phyloP scores from a whole-genome alignment of 1,140 invertebrate genomes.

The Heliconius congener region DNA sequence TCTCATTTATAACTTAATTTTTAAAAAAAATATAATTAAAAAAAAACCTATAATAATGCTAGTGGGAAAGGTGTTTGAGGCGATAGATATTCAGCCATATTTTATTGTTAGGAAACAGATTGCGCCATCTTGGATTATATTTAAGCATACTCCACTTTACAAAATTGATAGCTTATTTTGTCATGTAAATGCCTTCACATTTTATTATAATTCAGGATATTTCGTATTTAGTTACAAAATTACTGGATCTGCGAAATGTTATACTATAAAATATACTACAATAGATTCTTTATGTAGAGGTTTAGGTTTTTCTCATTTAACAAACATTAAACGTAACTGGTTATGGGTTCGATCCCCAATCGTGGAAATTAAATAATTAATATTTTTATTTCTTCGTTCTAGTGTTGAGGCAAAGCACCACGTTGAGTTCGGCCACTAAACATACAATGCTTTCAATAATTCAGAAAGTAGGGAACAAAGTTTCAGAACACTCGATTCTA shows the following conservation, averaged over 20 bases:
- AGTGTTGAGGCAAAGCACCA: too few relatives aligned
- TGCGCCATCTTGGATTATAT: constrained; percentile 40
- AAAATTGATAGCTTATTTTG: constrained; percentile 47
- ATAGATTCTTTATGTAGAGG: not conserved
- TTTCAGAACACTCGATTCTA: too few relatives aligned
- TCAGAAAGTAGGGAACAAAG: too few relatives aligned
- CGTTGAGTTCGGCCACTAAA: too few relatives aligned
- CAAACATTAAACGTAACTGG: too few relatives aligned
- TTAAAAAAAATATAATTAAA: not conserved
- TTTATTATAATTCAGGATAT: constrained; percentile 17
- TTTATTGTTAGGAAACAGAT: constrained; percentile 46
- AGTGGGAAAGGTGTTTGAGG: constrained; percentile 29
- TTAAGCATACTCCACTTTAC: constrained; percentile 39
- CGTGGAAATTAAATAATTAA: too few relatives aligned
- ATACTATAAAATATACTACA: not conserved
- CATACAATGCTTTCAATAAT: too few relatives aligned
- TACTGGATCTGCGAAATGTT: not conserved
- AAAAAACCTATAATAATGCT: not conserved
- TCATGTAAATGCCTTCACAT: constrained; percentile 28
- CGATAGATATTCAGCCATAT: constrained; percentile 40
- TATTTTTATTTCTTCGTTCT: too few relatives aligned
- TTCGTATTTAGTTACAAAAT: constrained; percentile 15
- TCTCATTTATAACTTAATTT: not conserved
- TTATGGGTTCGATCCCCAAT: too few relatives aligned
- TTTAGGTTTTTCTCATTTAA: not conserved